Percentiles rank a stretch among this genome's conserved stretches.
phyloP scores from a whole-genome alignment of 2,797 vertebrate species.

The Emydoidea blandingii region DNA sequence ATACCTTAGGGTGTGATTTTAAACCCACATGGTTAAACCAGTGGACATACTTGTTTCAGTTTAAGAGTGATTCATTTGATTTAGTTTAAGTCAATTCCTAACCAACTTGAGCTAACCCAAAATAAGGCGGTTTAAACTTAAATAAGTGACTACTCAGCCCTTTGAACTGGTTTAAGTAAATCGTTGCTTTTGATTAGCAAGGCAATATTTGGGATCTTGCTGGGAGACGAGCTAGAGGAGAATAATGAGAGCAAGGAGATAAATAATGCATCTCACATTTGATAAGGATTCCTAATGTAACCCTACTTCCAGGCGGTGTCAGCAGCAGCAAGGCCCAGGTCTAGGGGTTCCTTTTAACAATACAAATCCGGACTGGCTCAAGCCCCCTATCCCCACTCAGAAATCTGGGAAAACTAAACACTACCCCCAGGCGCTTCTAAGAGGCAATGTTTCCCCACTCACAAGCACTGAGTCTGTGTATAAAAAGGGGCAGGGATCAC shows the following conservation, averaged over 20 bases:
- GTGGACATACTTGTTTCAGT: background rate
- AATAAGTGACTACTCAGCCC: background rate
- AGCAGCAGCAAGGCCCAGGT: no score
- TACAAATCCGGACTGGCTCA: no score
- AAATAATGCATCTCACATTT: background rate
- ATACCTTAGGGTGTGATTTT: no score
- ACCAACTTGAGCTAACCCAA: background rate
- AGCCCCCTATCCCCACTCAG: no score
- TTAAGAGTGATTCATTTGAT: background rate
- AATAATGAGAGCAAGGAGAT: background rate
- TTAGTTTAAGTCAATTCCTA: background rate
- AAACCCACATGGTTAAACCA: no score
- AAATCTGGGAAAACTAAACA: no score
- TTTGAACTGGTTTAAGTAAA: background rate
- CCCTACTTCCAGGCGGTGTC: no score
- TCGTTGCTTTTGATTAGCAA: fast-evolving
- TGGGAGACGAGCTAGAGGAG: background rate
- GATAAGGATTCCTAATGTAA: background rate
- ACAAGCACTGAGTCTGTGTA: no score
- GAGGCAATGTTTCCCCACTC: no score
- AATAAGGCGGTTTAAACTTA: background rate
- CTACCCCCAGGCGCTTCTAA: no score
- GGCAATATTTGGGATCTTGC: background rate
- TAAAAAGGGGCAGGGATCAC: no score
- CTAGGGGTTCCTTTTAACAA: no score